These are phyloP conservation scores for Lepidurus packardi DNA, from an alignment of 1,140 invertebrate genomes.

Conservation along the genomic window DNA sequence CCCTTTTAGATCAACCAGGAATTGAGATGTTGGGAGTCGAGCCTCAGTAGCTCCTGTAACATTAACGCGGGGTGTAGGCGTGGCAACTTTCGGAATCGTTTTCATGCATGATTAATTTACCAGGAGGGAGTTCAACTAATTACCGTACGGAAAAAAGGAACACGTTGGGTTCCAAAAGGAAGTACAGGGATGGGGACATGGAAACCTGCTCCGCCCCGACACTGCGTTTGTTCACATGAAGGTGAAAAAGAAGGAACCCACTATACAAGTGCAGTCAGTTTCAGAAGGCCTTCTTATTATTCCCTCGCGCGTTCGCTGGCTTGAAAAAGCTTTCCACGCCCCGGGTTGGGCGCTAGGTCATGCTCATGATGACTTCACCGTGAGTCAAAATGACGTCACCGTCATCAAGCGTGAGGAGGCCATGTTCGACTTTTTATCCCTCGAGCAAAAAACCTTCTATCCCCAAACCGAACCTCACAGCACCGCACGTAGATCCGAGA, in stretches of 20 bases:
- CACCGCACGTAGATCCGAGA: too few species aligned
- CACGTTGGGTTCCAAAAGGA: too few species aligned
- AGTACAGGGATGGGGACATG: too few species aligned
- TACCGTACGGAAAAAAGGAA: too few species aligned
- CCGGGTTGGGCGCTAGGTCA: constrained; percentile 20
- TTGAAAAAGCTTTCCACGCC: constrained; percentile 3
- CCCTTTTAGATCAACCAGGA: too few species aligned
- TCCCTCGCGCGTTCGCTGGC: not conserved
- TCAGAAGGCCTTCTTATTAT: not conserved
- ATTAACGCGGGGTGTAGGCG: too few species aligned
- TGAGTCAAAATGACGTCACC: constrained; percentile 13
- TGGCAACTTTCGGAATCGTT: too few species aligned
- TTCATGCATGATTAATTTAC: too few species aligned
- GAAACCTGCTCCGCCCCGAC: too few species aligned
- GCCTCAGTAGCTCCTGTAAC: too few species aligned
- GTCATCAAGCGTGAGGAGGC: not conserved
- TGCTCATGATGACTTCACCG: constrained; percentile 14
- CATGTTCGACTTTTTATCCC: not conserved
- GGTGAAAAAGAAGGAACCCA: not conserved
- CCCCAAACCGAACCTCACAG: not conserved
- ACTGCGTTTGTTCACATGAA: not conserved
- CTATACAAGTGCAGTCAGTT: not conserved
- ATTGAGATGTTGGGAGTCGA: too few species aligned
- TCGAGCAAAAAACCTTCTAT: not conserved
- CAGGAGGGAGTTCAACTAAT: too few species aligned